Evolutionary conservation across 92 coral and sea anemone genomes (phyloP).

Genomic region (Diadumene lineata): DNA sequence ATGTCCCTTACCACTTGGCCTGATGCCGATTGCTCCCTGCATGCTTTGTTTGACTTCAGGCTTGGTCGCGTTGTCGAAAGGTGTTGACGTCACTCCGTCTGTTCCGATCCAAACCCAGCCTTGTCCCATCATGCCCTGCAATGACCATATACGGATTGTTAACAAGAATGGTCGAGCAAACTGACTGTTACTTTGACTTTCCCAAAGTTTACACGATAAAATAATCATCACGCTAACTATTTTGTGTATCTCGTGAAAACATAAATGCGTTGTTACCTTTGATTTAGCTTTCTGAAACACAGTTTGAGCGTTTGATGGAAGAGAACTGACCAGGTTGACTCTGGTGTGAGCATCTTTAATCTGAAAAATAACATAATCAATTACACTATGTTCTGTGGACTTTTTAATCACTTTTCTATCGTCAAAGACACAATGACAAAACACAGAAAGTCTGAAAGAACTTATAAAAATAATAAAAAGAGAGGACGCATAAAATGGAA

Average conservation of each 20-base stretch:
- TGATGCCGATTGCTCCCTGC: constrained; percentile 87
- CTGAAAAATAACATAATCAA: constrained; percentile 55
- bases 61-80: constrained; percentile 59
- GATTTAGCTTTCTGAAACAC: constrained; percentile 72
- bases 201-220: too few relatives aligned
- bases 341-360: constrained; percentile 91
- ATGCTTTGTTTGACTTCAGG: constrained; percentile 69
- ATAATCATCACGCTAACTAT: too few relatives aligned
- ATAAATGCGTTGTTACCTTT: constrained; percentile 43
- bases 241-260: too few relatives aligned
- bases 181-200: too few relatives aligned
- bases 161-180: neutral
- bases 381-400: too few relatives aligned
- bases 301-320: constrained; percentile 72
- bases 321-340: constrained; percentile 78
- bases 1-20: constrained; percentile 61
- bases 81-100: constrained; percentile 81
- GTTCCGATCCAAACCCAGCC: constrained; percentile 99
- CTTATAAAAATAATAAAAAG: too few relatives aligned
- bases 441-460: too few relatives aligned
- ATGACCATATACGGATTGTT: neutral
- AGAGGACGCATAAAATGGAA: too few relatives aligned
- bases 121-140: constrained; percentile 97
- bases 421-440: too few relatives aligned
- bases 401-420: too few relatives aligned